Evolutionary conservation across 2,113 vertebrate species (phyloP).

Genomic region (Embiotoca jacksoni): DNA sequence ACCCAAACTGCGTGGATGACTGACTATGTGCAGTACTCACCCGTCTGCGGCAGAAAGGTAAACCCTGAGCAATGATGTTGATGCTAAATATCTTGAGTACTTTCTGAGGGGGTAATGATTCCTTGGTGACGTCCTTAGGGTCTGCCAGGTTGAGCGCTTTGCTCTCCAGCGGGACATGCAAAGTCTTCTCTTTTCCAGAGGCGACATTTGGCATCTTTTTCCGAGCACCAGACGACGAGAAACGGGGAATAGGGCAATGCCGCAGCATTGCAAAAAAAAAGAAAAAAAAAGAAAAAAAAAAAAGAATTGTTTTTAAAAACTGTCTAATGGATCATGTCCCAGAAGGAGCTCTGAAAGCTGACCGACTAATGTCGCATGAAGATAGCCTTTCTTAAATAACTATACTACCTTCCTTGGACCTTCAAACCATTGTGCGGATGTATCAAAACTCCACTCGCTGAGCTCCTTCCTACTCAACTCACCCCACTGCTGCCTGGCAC

Average conservation of each 20-base stretch:
- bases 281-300: conserved; percentile 46
- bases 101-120: conserved; percentile 91
- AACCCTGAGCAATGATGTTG: conserved; percentile 96
- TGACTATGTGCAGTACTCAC: conserved; percentile 80
- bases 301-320: too few species aligned
- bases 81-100: conserved; percentile 98
- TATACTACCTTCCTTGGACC: conserved; percentile 70
- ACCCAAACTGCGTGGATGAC: neutral
- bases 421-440: conserved; percentile 75
- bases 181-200: conserved; percentile 80
- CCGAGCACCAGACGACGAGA: conserved; percentile 73
- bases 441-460: conserved; percentile 78
- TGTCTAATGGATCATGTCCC: conserved; percentile 79
- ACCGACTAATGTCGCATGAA: neutral
- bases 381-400: conserved; percentile 12
- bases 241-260: conserved; percentile 84
- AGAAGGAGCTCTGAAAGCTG: conserved; percentile 24
- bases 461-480: conserved; percentile 78
- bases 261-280: conserved; percentile 85
- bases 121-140: conserved; percentile 85
- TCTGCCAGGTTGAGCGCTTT: conserved; percentile 88
- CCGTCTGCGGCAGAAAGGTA: conserved; percentile 97
- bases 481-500: conserved; percentile 89
- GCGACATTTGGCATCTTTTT: conserved; percentile 90
- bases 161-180: conserved; percentile 74